phyloP scores from a whole-genome alignment of 2,797 vertebrate species.

The Chaunax sp. region DNA sequence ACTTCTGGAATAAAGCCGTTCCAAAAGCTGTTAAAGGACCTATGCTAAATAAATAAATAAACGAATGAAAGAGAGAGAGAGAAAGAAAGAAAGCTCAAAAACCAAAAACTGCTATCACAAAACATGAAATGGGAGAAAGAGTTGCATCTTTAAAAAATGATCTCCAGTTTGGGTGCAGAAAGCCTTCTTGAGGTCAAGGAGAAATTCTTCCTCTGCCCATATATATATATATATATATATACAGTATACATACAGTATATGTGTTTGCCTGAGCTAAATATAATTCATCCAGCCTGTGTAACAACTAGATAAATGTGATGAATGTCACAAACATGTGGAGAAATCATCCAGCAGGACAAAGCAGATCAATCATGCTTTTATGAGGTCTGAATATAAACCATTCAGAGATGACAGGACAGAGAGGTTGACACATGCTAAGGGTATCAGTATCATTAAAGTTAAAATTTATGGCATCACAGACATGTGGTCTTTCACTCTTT shows the following conservation, averaged over 20 bases:
- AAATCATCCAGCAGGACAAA: constrained; percentile 16
- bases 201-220: neutral
- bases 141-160: too few relatives aligned
- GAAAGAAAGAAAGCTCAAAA: neutral
- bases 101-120: neutral
- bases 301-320: constrained; percentile 19
- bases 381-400: constrained; percentile 5
- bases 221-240: too few relatives aligned
- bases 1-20: constrained; percentile 11
- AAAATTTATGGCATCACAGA: constrained; percentile 3
- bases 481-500: neutral
- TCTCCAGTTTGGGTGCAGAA: neutral
- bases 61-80: too few relatives aligned
- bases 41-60: neutral
- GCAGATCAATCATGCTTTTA: constrained; percentile 23
- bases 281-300: constrained; percentile 1
- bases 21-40: constrained; percentile 2
- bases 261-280: constrained; percentile 30
- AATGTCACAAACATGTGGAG: constrained; percentile 13
- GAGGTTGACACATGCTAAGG: neutral
- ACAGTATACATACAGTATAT: too few relatives aligned
- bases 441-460: neutral
- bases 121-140: too few relatives aligned
- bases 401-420: neutral
- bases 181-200: constrained; percentile 14